Base-by-base conservation (phyloP, 2,113 vertebrate genomes). In the Grammomys dolichurus region DNA sequence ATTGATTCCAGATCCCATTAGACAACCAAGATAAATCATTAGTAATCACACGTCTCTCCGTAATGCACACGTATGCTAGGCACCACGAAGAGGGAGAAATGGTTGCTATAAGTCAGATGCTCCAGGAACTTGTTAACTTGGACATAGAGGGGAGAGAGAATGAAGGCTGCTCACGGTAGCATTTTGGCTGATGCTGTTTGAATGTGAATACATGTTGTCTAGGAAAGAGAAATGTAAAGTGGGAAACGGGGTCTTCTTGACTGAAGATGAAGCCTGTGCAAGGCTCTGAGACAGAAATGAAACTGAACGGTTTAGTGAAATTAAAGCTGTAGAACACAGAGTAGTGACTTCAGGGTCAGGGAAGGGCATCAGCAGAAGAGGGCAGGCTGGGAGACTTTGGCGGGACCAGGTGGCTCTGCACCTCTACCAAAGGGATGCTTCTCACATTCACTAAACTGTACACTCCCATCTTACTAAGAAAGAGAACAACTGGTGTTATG, bases 381-480 rank as follows among this genome's bases (percentile, higher is more conserved):
- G 24, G 5, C 1, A 19, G 0, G 13, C 0, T 2, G n/a, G 76
- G 3, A 28, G 54, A 0, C 48, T 60, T 93, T 4, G 60, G 33
- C 8, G 2, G 48, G 9, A 96, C 36, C 16, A 16, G 33, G 67
- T 56, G 56, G 33, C 8, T 73, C 24, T n/a, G 1, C 2, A 26
- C 60, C 54, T 60, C 76, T 6, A 60, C 24, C 91, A 89, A 51
- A 84, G 43, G 73, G 28, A 20, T 2, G 3, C 40, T 22, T 24
- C 75, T 65, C 40, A 90, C 77, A 93, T 65, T 80, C 46, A 43
- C 51, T 46, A 80, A 20, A 67, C 56, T 22, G 1, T 26, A 63
- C 13, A 65, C 17, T 46, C 63, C 58, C 54, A 51, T 67, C 70
- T 72, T 40, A 72, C 36, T 8, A 20, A 36, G 33, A n/a, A 72